Evolutionary conservation across 2,888 invertebrate genomes (phyloP).

Genomic region (Himalopsyche japonica): DNA sequence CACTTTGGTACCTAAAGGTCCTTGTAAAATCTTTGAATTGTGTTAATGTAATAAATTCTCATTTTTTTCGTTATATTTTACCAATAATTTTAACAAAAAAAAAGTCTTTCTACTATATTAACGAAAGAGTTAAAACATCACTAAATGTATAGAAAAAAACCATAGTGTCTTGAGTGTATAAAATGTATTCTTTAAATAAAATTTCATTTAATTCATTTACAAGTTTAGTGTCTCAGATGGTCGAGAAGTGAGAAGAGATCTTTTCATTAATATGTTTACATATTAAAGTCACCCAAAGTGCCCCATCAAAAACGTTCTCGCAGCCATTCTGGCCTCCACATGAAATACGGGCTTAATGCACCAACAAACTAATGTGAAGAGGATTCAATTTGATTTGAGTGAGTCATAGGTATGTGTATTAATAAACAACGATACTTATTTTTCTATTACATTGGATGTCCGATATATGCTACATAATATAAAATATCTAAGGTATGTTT

Average conservation of each 20-base stretch:
- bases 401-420: not conserved
- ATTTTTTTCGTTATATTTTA: too few relatives aligned
- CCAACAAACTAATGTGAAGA: not conserved
- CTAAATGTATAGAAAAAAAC: too few relatives aligned
- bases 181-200: too few relatives aligned
- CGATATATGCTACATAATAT: not conserved
- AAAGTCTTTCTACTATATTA: too few relatives aligned
- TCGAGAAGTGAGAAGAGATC: constrained; percentile 2
- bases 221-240: not conserved
- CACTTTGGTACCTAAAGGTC: too few relatives aligned
- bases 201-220: not conserved
- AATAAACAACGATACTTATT: not conserved
- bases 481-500: not conserved
- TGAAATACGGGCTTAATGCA: constrained; percentile 5
- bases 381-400: not conserved
- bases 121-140: too few relatives aligned
- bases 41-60: too few relatives aligned
- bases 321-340: constrained; percentile 3
- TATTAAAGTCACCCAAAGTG: constrained; percentile 29
- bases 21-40: too few relatives aligned
- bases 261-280: constrained; percentile 27
- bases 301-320: constrained; percentile 13
- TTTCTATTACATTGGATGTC: not conserved
- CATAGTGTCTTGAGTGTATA: too few relatives aligned
- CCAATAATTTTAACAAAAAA: too few relatives aligned